phyloP scores from a whole-genome alignment of 1,140 invertebrate species.

The Hyles euphorbiae region DNA sequence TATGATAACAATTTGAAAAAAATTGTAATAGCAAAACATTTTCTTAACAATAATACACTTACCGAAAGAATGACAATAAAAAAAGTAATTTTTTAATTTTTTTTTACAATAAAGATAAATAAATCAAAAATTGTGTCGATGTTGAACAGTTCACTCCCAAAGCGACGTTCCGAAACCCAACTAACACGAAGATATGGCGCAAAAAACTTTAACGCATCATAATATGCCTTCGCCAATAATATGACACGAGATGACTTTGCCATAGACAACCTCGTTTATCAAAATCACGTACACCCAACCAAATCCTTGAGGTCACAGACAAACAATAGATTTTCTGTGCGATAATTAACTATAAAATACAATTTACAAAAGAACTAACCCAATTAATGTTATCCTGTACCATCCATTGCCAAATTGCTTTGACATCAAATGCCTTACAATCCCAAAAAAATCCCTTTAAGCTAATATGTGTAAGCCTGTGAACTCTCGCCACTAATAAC shows the following conservation, averaged over 20 bases:
- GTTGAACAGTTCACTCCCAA: constrained; percentile 3
- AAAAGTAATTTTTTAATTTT: constrained; percentile 17
- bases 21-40: constrained; percentile 58
- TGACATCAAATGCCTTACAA: background rate
- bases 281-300: constrained; percentile 11
- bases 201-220: constrained; percentile 8
- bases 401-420: constrained; percentile 3
- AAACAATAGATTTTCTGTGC: constrained; percentile 19
- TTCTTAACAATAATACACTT: constrained; percentile 58
- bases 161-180: background rate
- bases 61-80: constrained; percentile 43
- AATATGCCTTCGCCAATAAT: background rate
- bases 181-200: constrained; percentile 8
- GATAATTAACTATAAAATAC: constrained; percentile 16
- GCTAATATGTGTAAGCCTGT: constrained; percentile 10
- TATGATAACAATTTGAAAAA: constrained; percentile 60
- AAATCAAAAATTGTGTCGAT: constrained; percentile 1
- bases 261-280: constrained; percentile 8
- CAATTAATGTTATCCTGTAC: constrained; percentile 7
- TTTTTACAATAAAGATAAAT: background rate
- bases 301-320: constrained; percentile 24
- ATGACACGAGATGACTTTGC: background rate
- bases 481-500: constrained; percentile 25
- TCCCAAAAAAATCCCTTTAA: constrained; percentile 7
- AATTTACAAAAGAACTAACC: constrained; percentile 4